Percentiles rank a stretch among this genome's conserved stretches.
Conservation (phyloP, 2,888 invertebrate species). For the Nysson spinosus region DNA sequence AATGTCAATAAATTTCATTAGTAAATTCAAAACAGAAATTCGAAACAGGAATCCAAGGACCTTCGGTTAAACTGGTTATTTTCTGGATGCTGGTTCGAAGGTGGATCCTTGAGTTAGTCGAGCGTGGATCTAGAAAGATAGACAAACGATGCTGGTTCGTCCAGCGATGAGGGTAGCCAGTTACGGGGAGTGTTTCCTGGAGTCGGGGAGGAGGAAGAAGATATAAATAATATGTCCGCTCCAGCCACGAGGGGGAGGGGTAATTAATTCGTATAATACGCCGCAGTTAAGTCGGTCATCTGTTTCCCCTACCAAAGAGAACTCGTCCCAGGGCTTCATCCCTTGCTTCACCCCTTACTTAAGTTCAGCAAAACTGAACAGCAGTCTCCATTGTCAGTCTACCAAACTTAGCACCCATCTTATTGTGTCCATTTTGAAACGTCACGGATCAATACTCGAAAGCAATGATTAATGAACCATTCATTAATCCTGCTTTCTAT, state of each 20-base stretch:
- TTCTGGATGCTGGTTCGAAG: conserved; percentile 42
- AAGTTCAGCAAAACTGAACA: conserved; percentile 21
- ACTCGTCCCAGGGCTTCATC: conserved; percentile 32
- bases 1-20: too few species aligned
- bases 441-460: too few species aligned
- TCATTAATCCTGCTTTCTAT: too few species aligned
- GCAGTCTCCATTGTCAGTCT: conserved; percentile 13
- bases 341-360: conserved; percentile 3
- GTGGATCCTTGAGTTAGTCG: conserved; percentile 51
- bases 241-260: conserved; percentile 64
- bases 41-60: too few species aligned
- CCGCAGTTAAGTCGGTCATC: conserved; percentile 76
- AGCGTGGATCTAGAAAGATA: conserved; percentile 69
- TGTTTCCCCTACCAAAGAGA: conserved; percentile 59
- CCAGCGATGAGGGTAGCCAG: conserved; percentile 59
- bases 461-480: too few species aligned
- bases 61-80: conserved; percentile 35
- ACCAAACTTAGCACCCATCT: conserved; percentile 10
- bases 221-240: conserved; percentile 76
- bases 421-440: background rate
- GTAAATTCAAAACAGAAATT: too few species aligned
- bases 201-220: conserved; percentile 52
- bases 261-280: conserved; percentile 77
- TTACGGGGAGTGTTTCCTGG: conserved; percentile 35
- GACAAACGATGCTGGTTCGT: conserved; percentile 65